Evolutionary conservation across 2,888 invertebrate genomes (phyloP), one percentile per base, ranked within the genome.

Genomic region (Candidula unifasciata): DNA sequence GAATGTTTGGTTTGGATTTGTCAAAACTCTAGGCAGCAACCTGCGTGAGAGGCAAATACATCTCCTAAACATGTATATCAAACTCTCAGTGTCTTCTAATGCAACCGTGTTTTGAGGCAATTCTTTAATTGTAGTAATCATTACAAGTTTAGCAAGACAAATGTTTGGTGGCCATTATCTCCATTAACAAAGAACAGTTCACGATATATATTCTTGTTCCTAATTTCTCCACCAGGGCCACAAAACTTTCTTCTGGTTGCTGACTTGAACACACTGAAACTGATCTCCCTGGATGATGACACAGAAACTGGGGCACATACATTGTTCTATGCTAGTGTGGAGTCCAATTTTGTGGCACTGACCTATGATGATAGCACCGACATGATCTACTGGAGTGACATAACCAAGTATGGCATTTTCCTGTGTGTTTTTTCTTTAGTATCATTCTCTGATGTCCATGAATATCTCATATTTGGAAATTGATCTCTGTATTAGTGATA

Each of bases 251-350:
- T 92, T 69, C 78, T 92, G 76, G 88, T 90, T 74, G 90, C 91
- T 10, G 91, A 92, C 85, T 86, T 91, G 83, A 91, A 90, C 83
- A 90, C 89, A 10, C 88, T 93, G 66, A 89, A 90, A 85, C 83
- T 92, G 86, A 74, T 91, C 21, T 89, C 89, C 54, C 88, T 92
- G 66, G 91, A 90, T 82, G 85, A 86, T 8, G 87, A 83, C 60
- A 85, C 88, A 10, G 88, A 90, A 76, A 78, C 80, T 3, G 77
- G 76, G 35, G 86, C 89, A 10, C 89, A 91, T 35, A 89, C 89
- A 1, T 82, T 91, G 16, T 80, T 89, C 35, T 87, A 90, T 82
- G 91, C 90, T 21, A 86, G 88, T 80, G 85, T 88, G 6, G 86
- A 87, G 71, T 88, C 89, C 74, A 91, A 90, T 87, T 89, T 89